Evolutionary conservation across 2,113 vertebrate genomes (phyloP).

Genomic region (Pseudorectes ferrugineus): DNA sequence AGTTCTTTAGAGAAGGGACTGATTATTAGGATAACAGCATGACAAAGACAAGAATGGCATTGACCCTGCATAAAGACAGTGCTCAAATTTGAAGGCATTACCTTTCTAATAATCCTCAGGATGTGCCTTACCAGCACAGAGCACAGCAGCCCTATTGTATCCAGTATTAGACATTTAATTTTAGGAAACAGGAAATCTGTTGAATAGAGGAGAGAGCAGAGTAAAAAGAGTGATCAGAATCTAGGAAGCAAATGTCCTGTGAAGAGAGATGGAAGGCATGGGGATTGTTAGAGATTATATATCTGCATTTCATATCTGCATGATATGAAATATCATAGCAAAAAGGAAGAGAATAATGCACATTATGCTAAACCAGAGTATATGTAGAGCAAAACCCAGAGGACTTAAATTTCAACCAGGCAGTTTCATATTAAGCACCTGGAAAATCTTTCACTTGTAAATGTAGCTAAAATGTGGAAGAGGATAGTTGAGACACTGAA

Average conservation of each 20-base stretch:
- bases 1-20: neutral
- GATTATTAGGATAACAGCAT: neutral
- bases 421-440: neutral
- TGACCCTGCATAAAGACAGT: neutral
- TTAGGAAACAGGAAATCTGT: conserved; percentile 7
- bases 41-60: neutral
- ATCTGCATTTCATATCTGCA: neutral
- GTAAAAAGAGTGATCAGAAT: neutral
- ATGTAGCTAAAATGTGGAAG: neutral
- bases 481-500: neutral
- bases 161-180: neutral
- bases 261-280: neutral
- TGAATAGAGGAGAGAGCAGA: neutral
- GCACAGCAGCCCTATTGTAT: neutral
- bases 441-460: neutral
- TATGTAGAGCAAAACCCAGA: neutral
- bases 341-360: neutral
- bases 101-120: neutral
- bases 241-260: neutral
- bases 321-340: neutral
- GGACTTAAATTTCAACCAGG: neutral
- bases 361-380: neutral
- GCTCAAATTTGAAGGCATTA: neutral
- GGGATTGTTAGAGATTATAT: neutral
- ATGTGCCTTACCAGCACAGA: neutral